These are phyloP conservation scores for Hippasteria phrygiana DNA, from an alignment of 53 echinoderm and acorn worm species.

Conservation along the genomic window DNA sequence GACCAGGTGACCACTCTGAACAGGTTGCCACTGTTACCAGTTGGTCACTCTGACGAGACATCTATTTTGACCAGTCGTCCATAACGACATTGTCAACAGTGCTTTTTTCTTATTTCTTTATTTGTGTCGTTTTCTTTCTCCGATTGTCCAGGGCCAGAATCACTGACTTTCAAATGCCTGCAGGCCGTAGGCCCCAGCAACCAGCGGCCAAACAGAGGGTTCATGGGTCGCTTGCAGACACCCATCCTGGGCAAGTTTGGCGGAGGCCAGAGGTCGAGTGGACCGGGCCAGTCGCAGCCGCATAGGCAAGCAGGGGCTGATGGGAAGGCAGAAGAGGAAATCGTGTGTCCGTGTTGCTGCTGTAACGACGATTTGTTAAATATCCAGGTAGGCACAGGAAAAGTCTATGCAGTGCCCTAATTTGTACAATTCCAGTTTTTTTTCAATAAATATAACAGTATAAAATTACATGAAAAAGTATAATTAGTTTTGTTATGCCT, in stretches of 20 bases:
- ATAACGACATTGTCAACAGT: background rate
- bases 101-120: background rate
- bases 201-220: constrained; percentile 15
- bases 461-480: no score
- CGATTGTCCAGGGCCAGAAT: constrained; percentile 26
- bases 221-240: constrained; percentile 33
- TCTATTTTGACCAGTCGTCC: background rate
- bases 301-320: constrained; percentile 18
- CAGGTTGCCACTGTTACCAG: no score
- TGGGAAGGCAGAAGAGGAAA: constrained; percentile 20
- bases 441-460: no score
- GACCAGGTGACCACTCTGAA: no score
- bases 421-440: no score
- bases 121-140: background rate
- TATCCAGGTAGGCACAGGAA: constrained; percentile 52
- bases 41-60: no score
- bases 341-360: constrained; percentile 73
- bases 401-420: background rate
- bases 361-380: constrained; percentile 74
- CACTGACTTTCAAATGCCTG: constrained; percentile 53
- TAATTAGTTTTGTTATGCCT: no score
- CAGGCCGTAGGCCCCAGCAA: constrained; percentile 20
- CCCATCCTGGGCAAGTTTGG: constrained; percentile 47
- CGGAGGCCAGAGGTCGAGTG: constrained; percentile 35
- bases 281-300: constrained; percentile 19